Evolutionary conservation across 2,797 vertebrate genomes (phyloP).

Genomic region (Acanthurus tractus): DNA sequence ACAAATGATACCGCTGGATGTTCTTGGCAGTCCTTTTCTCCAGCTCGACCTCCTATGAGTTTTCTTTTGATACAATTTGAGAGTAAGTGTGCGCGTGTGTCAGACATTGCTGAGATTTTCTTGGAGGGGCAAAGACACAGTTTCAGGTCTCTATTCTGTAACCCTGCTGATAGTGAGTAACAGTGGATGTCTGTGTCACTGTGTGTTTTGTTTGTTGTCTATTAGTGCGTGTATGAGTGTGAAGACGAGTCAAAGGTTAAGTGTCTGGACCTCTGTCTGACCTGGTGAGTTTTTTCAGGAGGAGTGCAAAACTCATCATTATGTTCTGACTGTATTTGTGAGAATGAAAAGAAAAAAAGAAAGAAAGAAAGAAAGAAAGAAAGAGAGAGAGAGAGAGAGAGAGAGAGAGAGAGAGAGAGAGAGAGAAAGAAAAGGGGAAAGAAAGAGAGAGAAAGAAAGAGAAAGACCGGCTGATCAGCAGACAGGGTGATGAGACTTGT

Average conservation of each 20-base stretch:
- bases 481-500: neutral
- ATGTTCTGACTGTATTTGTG: slow-evolving; percentile 5
- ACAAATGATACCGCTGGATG: slow-evolving; percentile 67
- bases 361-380: too few relatives aligned
- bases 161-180: slow-evolving; percentile 44
- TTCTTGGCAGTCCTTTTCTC: slow-evolving; percentile 59
- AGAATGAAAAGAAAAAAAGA: too few relatives aligned
- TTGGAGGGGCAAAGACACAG: slow-evolving; percentile 38
- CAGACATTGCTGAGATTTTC: slow-evolving; percentile 19
- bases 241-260: slow-evolving; percentile 49
- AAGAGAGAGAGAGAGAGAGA: neutral
- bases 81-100: slow-evolving; percentile 20
- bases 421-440: too few relatives aligned
- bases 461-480: slow-evolving; percentile 28
- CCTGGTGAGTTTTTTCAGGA: slow-evolving; percentile 32
- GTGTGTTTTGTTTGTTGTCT: slow-evolving; percentile 27
- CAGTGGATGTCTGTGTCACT: slow-evolving; percentile 35
- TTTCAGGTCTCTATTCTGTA: slow-evolving; percentile 24
- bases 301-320: slow-evolving; percentile 36
- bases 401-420: slow-evolving; percentile 3
- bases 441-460: neutral
- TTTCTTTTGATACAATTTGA: slow-evolving; percentile 51
- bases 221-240: slow-evolving; percentile 20
- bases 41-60: slow-evolving; percentile 57
- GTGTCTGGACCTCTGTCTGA: slow-evolving; percentile 51